phyloP scores from a whole-genome alignment of 2,888 invertebrate species.

The Cheiracanthium punctorium region DNA sequence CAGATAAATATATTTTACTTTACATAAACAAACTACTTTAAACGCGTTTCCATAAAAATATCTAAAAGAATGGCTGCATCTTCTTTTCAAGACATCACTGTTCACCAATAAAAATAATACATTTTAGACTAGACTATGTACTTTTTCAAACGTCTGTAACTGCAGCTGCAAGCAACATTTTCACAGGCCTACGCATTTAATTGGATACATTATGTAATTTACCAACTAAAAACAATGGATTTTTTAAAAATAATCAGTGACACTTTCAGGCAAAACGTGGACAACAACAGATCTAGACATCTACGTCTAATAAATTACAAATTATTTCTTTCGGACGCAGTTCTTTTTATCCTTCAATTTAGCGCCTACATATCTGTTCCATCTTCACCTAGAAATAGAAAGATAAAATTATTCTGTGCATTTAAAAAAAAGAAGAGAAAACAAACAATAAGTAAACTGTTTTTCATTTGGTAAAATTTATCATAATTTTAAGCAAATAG shows the following conservation, averaged over 20 bases:
- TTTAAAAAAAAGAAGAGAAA: no score
- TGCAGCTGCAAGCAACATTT: background rate
- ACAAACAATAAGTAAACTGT: no score
- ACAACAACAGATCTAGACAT: background rate
- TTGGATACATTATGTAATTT: background rate
- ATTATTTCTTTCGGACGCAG: background rate
- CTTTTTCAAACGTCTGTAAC: background rate
- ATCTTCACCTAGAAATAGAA: slow-evolving; percentile 58
- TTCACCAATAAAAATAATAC: background rate
- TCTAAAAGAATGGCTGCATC: background rate
- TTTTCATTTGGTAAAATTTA: no score
- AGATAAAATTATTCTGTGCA: no score
- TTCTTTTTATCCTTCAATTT: background rate
- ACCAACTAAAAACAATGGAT: background rate
- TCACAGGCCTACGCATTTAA: background rate
- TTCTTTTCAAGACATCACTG: background rate
- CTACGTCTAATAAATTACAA: background rate
- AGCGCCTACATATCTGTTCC: slow-evolving; percentile 67
- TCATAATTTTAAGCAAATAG: no score
- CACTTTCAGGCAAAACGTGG: background rate
- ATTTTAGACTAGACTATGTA: slow-evolving; percentile 3
- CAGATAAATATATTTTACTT: no score
- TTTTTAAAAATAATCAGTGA: no score
- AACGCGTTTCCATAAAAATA: background rate
- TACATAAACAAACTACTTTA: background rate